Evolutionary conservation across 2,888 invertebrate genomes (phyloP), one percentile per base, ranked within the genome.

Genomic region (Elaeidobius kamerunicus): DNA sequence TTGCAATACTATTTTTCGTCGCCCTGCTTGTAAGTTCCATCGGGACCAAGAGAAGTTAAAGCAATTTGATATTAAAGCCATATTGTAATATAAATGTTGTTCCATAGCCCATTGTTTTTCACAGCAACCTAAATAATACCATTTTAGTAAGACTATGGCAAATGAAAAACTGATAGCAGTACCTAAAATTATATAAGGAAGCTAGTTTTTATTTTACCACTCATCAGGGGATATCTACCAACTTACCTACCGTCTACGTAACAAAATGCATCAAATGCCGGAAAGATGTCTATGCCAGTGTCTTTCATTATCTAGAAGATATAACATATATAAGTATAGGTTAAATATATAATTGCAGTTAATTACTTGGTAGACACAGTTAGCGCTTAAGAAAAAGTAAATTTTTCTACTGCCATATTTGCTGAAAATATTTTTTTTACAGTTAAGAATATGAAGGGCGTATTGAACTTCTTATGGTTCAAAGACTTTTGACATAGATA

Each of bases 271-370:
- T 92, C 92, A 60, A 81, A 80, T 43, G 84, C 84, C 0, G 92
- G 91, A 67, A 92, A 92, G 53, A 92, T 77, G 65, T 92, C 90
- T 48, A 91, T 83, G 0, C 90, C 88, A 1, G 85, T 83, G 2
- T 78, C 77, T 4, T 64, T 65, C 57, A 74, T 60, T 23, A 70
- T 65, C 73, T 73, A 42, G 3, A 45, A 35, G 27, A 51, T 19
- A n/a, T n/a, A n/a, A n/a, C n/a, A n/a, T n/a, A n/a, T n/a, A n/a
- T n/a, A n/a, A n/a, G n/a, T n/a, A n/a, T n/a, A n/a, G n/a, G n/a
- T n/a, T n/a, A n/a, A n/a, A n/a, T n/a, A n/a, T n/a, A n/a, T n/a
- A n/a, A n/a, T n/a, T n/a, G n/a, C n/a, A n/a, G n/a, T n/a, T n/a
- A n/a, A n/a, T n/a, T n/a, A n/a, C n/a, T n/a, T n/a, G n/a, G n/a